phyloP scores from a whole-genome alignment of 2,797 vertebrate genomes.

The Acridotheres tristis region DNA sequence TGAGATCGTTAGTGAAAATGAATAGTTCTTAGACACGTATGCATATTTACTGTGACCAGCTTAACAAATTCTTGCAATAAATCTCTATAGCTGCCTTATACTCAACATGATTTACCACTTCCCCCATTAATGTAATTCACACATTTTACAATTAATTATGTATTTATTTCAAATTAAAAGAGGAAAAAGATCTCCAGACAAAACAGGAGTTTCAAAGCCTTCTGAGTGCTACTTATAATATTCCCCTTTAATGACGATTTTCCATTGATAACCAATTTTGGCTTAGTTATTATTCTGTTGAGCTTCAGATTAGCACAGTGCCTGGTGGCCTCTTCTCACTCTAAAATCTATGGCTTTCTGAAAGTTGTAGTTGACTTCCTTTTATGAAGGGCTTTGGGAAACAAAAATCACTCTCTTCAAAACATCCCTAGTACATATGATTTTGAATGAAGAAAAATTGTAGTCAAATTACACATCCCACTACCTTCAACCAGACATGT shows the following conservation, averaged over 20 bases:
- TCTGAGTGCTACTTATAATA: neutral
- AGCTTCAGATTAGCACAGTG: neutral
- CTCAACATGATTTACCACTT: neutral
- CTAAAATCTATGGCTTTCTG: neutral
- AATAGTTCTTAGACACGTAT: neutral
- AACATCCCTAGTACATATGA: accelerated
- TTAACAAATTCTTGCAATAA: neutral
- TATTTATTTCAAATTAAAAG: neutral
- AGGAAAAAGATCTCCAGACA: neutral
- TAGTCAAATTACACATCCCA: neutral
- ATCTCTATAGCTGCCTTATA: neutral
- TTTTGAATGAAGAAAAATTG: neutral
- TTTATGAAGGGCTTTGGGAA: neutral
- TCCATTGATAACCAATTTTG: neutral
- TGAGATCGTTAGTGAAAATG: neutral
- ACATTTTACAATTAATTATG: neutral
- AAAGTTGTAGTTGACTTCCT: neutral
- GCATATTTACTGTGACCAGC: neutral
- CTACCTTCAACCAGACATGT: neutral
- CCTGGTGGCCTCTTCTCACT: neutral
- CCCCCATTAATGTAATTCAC: neutral
- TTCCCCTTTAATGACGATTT: neutral
- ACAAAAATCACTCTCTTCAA: neutral
- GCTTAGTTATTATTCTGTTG: neutral
- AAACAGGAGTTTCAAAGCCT: neutral